Evolutionary conservation across 2,888 invertebrate genomes (phyloP).

Genomic region (Theodoxus fluviatilis): DNA sequence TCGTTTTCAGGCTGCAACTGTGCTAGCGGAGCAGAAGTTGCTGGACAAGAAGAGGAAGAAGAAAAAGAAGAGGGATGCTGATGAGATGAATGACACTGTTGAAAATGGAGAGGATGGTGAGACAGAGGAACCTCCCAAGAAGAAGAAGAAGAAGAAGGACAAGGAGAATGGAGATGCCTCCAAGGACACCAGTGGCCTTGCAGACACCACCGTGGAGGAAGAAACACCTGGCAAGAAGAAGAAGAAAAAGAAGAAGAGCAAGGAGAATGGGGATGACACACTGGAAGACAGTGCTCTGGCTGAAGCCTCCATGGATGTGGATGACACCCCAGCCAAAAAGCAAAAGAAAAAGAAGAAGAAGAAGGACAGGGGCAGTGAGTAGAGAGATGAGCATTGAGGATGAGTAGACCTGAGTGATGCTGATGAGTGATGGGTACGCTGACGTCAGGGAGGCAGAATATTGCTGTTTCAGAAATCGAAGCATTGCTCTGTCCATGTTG

Average conservation of each 20-base stretch:
- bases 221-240: conserved; percentile 45
- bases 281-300: conserved; percentile 14
- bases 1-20: conserved; percentile 46
- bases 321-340: conserved; percentile 33
- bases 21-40: conserved; percentile 42
- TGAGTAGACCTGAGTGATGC: too few species aligned
- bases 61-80: conserved; percentile 38
- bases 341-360: conserved; percentile 51
- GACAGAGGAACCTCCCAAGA: conserved; percentile 35
- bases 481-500: too few species aligned
- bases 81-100: conserved; percentile 12
- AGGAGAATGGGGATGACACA: conserved; percentile 23
- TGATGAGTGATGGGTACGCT: too few species aligned
- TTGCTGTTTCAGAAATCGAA: too few species aligned
- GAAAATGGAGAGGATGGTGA: conserved; percentile 29
- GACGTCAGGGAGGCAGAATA: too few species aligned
- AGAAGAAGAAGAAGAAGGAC: conserved; percentile 38
- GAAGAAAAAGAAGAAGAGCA: conserved; percentile 46
- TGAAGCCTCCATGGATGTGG: conserved; percentile 28
- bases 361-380: not conserved
- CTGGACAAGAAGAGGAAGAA: conserved; percentile 49
- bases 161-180: conserved; percentile 33
- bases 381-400: too few species aligned
- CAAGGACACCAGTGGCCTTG: not conserved
- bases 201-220: conserved; percentile 29